Evolutionary conservation across 2,888 invertebrate genomes (phyloP), one percentile per base, ranked within the genome.

Genomic region (Byasa hedistus): DNA sequence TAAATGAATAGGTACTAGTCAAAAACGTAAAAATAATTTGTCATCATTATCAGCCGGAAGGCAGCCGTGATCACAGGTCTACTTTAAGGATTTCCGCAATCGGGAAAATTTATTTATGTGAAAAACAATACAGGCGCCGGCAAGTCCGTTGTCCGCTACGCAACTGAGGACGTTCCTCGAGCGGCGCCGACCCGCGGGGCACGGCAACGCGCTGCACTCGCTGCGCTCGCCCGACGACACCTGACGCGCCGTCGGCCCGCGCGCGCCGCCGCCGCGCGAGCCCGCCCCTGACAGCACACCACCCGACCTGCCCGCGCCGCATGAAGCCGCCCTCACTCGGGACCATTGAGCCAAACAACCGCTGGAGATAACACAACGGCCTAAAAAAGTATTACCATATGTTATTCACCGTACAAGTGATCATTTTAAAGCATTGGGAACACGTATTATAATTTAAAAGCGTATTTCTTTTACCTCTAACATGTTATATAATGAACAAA

Each of bases 161-260:
- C 91, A 90, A 70, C 79, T 91, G 66, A 86, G 87, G 77, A 90
- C 89, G 65, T 91, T 91, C 82, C 78, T 91, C 56, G 91, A 91
- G 72, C 82, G 91, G 48, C 87, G 91, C 66, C 83, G 91, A 63
- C 91, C 91, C 23, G 80, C 89, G n/a, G 89, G 90, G 0, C 86
- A 85, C 75, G 82, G 84, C 70, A 82, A 81, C 75, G 84, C 84
- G 44, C 75, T 86, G 51, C 84, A 82, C 73, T 75, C 87, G 56
- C 77, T 87, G 69, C 87, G 88, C 52, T 88, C 89, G 54, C 91
- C 89, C 48, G 79, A 79, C 76, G 90, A 89, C 77, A 84, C 89
- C 71, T 89, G 89, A 90, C 81, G 68, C 12, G 52, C 39, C 36
- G 32, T 2, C 68, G 57, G 54, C 48, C 36, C 23, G 24, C 36